Conservation (phyloP, 2,888 invertebrate species). For the Nemoura dubitans region DNA sequence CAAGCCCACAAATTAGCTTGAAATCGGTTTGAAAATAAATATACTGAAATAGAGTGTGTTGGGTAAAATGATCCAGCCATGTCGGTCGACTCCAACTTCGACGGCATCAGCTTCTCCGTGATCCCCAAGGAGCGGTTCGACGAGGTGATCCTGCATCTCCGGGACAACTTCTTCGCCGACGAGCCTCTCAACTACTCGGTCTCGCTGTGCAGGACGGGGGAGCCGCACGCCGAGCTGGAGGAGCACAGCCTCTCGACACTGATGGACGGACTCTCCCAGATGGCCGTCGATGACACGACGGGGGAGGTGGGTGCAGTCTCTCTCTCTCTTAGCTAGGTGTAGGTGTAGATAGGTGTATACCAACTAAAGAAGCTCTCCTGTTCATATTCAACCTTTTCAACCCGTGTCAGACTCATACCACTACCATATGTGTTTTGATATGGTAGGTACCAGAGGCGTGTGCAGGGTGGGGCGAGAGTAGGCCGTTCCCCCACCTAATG, state of each 20-base stretch:
- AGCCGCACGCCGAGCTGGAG: slow-evolving; percentile 77
- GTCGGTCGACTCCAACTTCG: slow-evolving; percentile 35
- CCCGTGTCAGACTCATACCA: too few species aligned
- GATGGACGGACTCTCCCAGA: slow-evolving; percentile 76
- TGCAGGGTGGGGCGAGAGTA: too few species aligned
- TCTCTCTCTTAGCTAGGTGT: neutral
- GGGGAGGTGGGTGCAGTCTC: slow-evolving; percentile 67
- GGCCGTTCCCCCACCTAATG: too few species aligned
- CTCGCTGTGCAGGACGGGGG: slow-evolving; percentile 74
- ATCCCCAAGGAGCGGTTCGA: slow-evolving; percentile 65
- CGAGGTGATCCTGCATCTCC: slow-evolving; percentile 75
- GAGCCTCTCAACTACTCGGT: slow-evolving; percentile 83
- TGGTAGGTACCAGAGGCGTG: too few species aligned
- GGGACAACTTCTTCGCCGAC: slow-evolving; percentile 81
- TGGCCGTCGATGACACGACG: slow-evolving; percentile 69
- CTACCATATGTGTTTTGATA: too few species aligned
- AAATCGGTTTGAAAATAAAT: too few species aligned
- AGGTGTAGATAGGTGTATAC: too few species aligned
- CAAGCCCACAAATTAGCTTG: too few species aligned
- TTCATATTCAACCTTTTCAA: too few species aligned
- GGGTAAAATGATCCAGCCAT: too few species aligned
- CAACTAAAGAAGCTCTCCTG: too few species aligned
- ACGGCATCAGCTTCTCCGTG: slow-evolving; percentile 60
- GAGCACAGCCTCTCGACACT: slow-evolving; percentile 77
- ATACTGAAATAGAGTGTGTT: too few species aligned